Conservation (phyloP, 2,888 invertebrate genomes). For the Noctua fimbriata region DNA sequence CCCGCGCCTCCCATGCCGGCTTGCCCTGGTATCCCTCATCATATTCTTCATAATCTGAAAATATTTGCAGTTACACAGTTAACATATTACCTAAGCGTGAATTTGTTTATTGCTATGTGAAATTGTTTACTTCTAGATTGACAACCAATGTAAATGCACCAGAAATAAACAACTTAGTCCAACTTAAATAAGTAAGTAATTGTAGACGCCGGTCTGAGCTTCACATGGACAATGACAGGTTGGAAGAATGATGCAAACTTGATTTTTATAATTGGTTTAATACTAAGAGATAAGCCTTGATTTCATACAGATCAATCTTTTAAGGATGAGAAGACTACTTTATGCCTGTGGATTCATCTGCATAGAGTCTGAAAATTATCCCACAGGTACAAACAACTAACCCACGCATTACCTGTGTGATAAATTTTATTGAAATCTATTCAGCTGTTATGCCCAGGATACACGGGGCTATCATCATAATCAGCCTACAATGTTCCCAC, state of each 20-base stretch:
- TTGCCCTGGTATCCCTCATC: conserved; percentile 72
- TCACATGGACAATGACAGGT: too few relatives aligned
- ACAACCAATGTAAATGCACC: not conserved
- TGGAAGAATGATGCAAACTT: too few relatives aligned
- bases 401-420: not conserved
- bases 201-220: too few relatives aligned
- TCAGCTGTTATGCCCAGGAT: not conserved
- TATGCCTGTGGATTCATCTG: not conserved
- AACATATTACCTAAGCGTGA: not conserved
- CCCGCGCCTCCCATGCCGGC: conserved; percentile 58
- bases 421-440: not conserved
- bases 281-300: too few relatives aligned
- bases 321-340: not conserved
- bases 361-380: not conserved
- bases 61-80: not conserved
- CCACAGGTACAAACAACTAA: not conserved
- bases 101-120: not conserved
- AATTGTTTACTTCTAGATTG: not conserved
- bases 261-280: too few relatives aligned
- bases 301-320: not conserved
- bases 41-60: conserved; percentile 76
- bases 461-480: too few relatives aligned
- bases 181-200: not conserved
- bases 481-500: too few relatives aligned
- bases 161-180: not conserved